Evolutionary conservation across 2,797 vertebrate genomes (phyloP).

Genomic region (Chromis chromis): DNA sequence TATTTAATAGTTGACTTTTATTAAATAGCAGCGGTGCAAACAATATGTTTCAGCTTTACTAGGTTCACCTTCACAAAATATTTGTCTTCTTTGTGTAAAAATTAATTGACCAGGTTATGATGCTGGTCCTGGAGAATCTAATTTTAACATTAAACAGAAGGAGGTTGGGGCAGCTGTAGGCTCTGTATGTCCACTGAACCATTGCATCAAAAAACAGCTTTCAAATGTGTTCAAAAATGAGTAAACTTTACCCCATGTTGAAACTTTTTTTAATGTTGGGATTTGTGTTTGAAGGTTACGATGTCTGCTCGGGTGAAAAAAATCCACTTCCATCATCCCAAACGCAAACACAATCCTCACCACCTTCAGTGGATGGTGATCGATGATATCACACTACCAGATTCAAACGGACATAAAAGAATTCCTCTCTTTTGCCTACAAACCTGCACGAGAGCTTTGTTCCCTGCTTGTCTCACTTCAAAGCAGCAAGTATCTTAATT

Average conservation of each 20-base stretch:
- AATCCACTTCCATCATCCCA: conserved; percentile 24
- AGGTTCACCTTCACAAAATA: background rate
- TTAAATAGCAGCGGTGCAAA: background rate
- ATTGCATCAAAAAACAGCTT: background rate
- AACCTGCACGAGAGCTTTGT: conserved; percentile 33
- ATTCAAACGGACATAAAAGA: conserved; percentile 16
- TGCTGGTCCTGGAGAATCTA: background rate
- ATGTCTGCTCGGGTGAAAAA: conserved; percentile 17
- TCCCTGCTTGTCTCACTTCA: conserved; percentile 41
- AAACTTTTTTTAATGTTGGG: background rate
- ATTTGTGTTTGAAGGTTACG: conserved; percentile 32
- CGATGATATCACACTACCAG: conserved; percentile 8
- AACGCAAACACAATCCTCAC: conserved; percentile 30
- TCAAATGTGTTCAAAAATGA: no score
- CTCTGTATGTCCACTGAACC: background rate
- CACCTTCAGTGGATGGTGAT: conserved; percentile 12
- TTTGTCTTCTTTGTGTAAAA: background rate
- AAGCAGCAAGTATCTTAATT: conserved; percentile 61
- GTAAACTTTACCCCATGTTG: background rate
- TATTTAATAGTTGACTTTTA: conserved; percentile 3
- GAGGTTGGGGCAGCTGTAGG: background rate
- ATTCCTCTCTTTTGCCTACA: conserved; percentile 18
- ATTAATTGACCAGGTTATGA: background rate
- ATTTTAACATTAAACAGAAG: background rate
- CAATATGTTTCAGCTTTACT: background rate